Evolutionary conservation across 2,113 vertebrate species (phyloP), one percentile per base, ranked within the genome.

Genomic region (Rattus rattus): DNA sequence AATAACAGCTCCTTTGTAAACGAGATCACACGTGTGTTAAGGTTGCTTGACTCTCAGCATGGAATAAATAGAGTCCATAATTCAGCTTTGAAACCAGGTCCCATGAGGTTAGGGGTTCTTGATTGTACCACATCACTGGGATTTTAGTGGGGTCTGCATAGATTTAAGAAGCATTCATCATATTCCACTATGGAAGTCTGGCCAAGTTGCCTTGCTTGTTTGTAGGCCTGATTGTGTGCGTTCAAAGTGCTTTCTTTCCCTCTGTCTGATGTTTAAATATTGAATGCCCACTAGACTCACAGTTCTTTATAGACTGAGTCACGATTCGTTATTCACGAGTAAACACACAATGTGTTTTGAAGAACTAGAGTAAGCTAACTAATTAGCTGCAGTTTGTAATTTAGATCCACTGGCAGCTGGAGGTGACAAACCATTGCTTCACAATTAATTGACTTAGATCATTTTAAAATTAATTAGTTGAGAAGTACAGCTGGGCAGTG

Each of bases 401-500:
- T 80, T 84, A 97, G 86, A 96, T 87, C 95, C 84, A 84, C 91
- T 95, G 94, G 97, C 85, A 97, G 49, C 77, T 97, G 80, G 92
- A 95, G 95, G 96, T 96, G 92, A 97, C 90, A 96, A 84, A 59
- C 87, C 56, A 94, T 95, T 96, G 96, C 67, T 92, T 96, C 92
- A 94, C 96, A 96, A 96, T 97, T 97, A 97, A 97, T 96, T 94
- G 96, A 92, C 85, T 95, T 92, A 94, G 92, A 47, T 77, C 77
- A 97, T 92, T 92, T 84, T 2, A 94, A 96, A 97, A 97, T 97
- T 96, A 97, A 97, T 97, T 96, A 94, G 92, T 94, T 93, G 79
- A 86, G 80, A 86, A 94, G 88, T 89, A 61, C 94, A 98, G 88
- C 94, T 97, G 95, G 96, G 88, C 73, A 96, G 90, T 96, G 75